Evolutionary conservation across 2,888 invertebrate genomes (phyloP).

Genomic region (Clistopyga incitator): DNA sequence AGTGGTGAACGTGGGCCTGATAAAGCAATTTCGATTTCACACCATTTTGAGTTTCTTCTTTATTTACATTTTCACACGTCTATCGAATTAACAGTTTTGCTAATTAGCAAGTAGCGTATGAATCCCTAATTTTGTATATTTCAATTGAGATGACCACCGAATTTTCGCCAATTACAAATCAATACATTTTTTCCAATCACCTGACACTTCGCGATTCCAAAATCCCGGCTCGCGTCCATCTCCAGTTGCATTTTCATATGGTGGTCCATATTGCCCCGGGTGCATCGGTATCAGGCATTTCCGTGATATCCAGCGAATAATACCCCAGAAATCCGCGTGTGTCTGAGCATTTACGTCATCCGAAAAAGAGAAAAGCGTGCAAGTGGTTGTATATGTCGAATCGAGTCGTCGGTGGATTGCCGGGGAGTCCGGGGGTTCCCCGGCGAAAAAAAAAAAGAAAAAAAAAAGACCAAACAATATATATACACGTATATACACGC

Average conservation of each 20-base stretch:
- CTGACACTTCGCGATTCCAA: no score
- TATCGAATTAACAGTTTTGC: no score
- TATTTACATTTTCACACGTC: no score
- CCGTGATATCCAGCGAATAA: neutral
- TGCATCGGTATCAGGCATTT: neutral
- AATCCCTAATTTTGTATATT: no score
- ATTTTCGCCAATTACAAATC: no score
- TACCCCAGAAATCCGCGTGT: neutral
- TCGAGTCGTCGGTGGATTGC: constrained; percentile 7
- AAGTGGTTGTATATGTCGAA: constrained; percentile 9
- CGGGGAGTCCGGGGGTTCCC: neutral
- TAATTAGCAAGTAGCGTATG: no score
- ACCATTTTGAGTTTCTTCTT: no score
- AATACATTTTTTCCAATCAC: no score
- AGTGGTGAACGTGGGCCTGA: no score
- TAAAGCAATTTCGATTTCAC: no score
- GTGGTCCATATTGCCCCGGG: neutral
- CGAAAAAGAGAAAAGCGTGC: neutral
- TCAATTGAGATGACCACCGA: no score
- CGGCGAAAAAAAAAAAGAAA: constrained; percentile 1
- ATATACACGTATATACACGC: constrained; percentile 14
- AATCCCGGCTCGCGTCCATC: neutral
- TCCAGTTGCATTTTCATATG: neutral
- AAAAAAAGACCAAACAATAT: no score
- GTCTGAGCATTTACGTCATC: neutral